These are phyloP conservation scores for Dryobotodes eremita DNA, from an alignment of 2,888 invertebrate species.

Conservation along the genomic window DNA sequence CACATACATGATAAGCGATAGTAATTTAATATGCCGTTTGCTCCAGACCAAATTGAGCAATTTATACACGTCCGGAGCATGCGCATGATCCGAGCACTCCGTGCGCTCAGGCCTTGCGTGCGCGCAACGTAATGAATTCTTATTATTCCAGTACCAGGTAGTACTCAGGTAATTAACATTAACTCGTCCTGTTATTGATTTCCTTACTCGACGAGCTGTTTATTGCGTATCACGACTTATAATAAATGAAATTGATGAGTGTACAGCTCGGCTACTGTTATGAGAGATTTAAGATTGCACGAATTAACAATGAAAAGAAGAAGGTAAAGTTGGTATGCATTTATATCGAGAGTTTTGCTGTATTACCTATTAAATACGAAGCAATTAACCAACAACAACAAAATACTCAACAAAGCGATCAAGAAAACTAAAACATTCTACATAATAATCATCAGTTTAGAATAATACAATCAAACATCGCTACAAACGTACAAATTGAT, in stretches of 20 bases:
- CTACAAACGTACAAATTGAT: slow-evolving; percentile 63
- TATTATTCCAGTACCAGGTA: slow-evolving; percentile 71
- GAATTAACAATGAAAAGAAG: background rate
- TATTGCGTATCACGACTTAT: slow-evolving; percentile 51
- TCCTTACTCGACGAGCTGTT: slow-evolving; percentile 53
- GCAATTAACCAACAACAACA: background rate
- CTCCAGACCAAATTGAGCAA: slow-evolving; percentile 87
- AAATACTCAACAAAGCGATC: slow-evolving; percentile 1
- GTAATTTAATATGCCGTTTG: slow-evolving; percentile 88
- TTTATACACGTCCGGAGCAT: slow-evolving; percentile 81
- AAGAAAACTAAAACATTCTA: slow-evolving; percentile 18
- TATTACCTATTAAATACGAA: background rate
- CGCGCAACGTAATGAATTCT: slow-evolving; percentile 65
- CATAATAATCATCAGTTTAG: slow-evolving; percentile 29
- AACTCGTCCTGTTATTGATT: slow-evolving; percentile 64
- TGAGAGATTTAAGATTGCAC: background rate
- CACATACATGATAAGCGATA: slow-evolving; percentile 77
- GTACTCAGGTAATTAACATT: slow-evolving; percentile 74
- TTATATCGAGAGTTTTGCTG: background rate
- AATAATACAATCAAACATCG: slow-evolving; percentile 47
- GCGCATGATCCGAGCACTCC: slow-evolving; percentile 67
- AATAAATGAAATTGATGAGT: slow-evolving; percentile 46
- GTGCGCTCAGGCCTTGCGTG: slow-evolving; percentile 59
- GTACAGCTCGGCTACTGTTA: slow-evolving; percentile 44
- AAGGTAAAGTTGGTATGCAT: background rate